Evolutionary conservation across 2,797 vertebrate species (phyloP).

Genomic region (Phrynocephalus forsythii): DNA sequence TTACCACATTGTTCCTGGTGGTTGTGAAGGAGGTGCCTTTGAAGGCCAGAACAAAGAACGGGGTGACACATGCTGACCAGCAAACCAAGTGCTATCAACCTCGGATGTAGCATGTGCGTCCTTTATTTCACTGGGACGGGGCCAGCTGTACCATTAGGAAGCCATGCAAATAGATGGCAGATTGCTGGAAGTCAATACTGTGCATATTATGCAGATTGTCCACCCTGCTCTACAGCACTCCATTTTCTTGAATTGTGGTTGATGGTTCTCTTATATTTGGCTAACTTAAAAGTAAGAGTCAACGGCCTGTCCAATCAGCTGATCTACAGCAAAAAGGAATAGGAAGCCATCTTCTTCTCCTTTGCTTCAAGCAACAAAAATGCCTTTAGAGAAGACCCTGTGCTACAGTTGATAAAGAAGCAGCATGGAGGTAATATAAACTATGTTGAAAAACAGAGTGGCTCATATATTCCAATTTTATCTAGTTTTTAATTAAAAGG

Average conservation of each 20-base stretch:
- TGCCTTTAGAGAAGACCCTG: neutral
- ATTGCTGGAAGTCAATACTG: neutral
- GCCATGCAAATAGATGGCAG: neutral
- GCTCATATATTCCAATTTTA: constrained; percentile 18
- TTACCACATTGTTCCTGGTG: too few relatives aligned
- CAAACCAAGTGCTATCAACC: too few relatives aligned
- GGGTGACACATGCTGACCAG: too few relatives aligned
- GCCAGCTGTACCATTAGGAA: neutral
- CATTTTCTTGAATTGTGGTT: neutral
- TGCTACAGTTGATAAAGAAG: neutral
- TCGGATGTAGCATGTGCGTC: neutral
- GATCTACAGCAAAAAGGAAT: neutral
- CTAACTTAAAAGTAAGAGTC: neutral
- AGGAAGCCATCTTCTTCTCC: neutral
- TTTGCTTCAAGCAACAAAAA: neutral
- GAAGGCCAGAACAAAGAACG: too few relatives aligned
- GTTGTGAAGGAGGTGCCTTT: too few relatives aligned
- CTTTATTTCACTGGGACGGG: neutral
- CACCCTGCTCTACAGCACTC: neutral
- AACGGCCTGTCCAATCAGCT: neutral
- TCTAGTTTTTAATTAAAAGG: constrained; percentile 11
- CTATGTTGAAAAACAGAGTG: neutral
- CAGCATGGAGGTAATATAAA: neutral
- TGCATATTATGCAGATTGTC: neutral
- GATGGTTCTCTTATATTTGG: neutral